These are phyloP conservation scores for Myodes glareolus DNA, from an alignment of 2,113 vertebrate species.

Conservation along the genomic window DNA sequence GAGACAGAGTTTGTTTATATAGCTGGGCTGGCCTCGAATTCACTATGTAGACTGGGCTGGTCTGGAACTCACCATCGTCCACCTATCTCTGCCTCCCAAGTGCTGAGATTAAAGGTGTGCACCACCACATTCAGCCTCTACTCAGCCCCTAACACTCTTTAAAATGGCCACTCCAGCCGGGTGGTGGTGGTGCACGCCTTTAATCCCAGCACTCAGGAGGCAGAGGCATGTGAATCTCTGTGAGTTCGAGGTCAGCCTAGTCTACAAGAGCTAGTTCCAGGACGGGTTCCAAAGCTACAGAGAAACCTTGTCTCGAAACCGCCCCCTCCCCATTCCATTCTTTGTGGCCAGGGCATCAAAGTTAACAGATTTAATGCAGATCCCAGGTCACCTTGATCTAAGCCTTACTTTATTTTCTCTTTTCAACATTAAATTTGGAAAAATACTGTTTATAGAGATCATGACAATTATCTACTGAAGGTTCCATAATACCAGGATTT, in stretches of 20 bases:
- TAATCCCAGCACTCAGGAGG: too few species aligned
- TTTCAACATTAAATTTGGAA: conserved; percentile 10
- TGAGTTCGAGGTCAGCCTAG: too few species aligned
- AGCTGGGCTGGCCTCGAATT: neutral
- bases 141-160: neutral
- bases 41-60: neutral
- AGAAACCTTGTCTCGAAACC: too few species aligned
- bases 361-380: neutral
- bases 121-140: neutral
- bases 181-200: too few species aligned
- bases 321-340: conserved; percentile 2
- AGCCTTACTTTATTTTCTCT: neutral
- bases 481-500: neutral
- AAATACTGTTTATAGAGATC: neutral
- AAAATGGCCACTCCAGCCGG: neutral
- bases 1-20: neutral
- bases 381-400: neutral
- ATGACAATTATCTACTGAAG: neutral
- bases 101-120: neutral
- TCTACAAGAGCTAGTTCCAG: too few species aligned
- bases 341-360: neutral
- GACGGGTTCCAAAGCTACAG: too few species aligned
- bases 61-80: neutral
- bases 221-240: too few species aligned
- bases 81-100: neutral